Evolutionary conservation across 2,113 vertebrate species (phyloP).

Genomic region (Chunga burmeisteri): DNA sequence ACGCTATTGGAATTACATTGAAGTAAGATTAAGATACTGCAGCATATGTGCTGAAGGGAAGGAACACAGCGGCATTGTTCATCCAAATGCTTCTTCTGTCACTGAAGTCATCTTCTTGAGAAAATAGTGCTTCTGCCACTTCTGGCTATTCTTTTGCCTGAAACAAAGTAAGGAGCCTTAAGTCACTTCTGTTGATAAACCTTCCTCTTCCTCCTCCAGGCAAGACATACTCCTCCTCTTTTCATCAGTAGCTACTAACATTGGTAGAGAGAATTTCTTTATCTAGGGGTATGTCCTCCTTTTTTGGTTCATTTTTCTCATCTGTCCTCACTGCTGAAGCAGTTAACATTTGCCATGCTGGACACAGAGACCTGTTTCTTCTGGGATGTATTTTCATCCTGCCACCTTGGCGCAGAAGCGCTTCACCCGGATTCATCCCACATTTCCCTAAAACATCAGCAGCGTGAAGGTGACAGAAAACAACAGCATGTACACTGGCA

Average conservation of each 20-base stretch:
- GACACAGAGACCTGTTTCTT: background rate
- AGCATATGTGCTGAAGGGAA: background rate
- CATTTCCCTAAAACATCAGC: background rate
- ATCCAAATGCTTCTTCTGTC: background rate
- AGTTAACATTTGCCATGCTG: background rate
- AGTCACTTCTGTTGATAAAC: background rate
- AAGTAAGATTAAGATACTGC: background rate
- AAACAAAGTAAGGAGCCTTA: background rate
- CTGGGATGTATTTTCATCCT: background rate
- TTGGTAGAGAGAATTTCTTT: background rate
- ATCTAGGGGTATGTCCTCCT: background rate
- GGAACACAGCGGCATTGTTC: background rate
- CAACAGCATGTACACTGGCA: background rate
- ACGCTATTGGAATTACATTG: background rate
- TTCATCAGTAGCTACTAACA: background rate
- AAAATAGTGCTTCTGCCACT: background rate
- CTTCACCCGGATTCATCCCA: background rate
- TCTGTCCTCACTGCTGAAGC: background rate
- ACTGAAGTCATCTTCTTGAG: background rate
- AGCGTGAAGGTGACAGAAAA: background rate
- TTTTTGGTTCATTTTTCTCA: background rate
- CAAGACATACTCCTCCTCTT: background rate
- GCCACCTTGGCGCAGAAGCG: rapidly evolving
- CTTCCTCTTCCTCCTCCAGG: background rate
- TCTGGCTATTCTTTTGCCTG: background rate